Evolutionary conservation across 1,140 invertebrate species (phyloP).

Genomic region (Zaprionus ghesquierei): DNA sequence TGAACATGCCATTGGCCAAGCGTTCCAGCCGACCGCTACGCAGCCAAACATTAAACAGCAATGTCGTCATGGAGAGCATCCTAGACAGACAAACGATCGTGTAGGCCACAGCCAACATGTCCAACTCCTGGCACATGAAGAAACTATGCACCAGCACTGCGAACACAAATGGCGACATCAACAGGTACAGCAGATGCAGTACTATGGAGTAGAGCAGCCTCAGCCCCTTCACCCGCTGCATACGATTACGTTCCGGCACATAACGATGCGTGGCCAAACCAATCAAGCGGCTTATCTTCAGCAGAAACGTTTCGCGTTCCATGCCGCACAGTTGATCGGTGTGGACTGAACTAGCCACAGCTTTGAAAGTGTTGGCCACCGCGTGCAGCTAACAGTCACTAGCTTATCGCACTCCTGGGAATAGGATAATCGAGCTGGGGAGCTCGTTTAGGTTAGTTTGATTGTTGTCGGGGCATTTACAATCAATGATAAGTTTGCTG

Average conservation of each 20-base stretch:
- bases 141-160: slow-evolving; percentile 19
- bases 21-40: slow-evolving; percentile 3
- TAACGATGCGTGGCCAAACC: slow-evolving; percentile 48
- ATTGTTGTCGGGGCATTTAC: background rate
- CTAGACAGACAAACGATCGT: slow-evolving; percentile 37
- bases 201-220: slow-evolving; percentile 29
- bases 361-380: too few relatives aligned
- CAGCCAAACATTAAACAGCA: slow-evolving; percentile 37
- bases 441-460: background rate
- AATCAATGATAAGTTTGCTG: background rate
- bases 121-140: slow-evolving; percentile 26
- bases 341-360: background rate
- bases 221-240: background rate
- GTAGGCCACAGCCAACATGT: slow-evolving; percentile 42
- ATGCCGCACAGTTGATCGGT: background rate
- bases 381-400: too few relatives aligned
- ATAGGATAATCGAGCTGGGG: background rate
- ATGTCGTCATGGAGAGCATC: background rate
- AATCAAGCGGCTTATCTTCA: slow-evolving; percentile 29
- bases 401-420: slow-evolving; percentile 1
- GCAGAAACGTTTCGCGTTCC: background rate
- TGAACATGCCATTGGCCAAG: slow-evolving; percentile 34
- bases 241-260: background rate
- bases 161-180: slow-evolving; percentile 34
- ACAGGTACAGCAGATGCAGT: slow-evolving; percentile 41